Evolutionary conservation across 2,113 vertebrate genomes (phyloP).

Genomic region (Setophaga petechia): DNA sequence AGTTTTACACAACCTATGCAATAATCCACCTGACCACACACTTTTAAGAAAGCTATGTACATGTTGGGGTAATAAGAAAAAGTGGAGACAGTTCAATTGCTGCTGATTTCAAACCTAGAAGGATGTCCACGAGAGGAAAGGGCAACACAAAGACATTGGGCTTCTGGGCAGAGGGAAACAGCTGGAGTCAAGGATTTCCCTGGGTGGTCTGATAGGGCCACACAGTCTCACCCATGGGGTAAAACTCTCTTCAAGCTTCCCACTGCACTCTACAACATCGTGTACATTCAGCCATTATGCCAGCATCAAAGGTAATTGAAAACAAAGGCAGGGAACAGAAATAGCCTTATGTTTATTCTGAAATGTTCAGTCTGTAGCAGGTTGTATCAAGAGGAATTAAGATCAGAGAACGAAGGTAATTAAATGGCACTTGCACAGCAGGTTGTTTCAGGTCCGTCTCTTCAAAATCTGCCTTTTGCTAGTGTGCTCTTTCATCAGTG

Average conservation of each 20-base stretch:
- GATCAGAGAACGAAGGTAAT: neutral
- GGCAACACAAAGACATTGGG: neutral
- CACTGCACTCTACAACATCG: neutral
- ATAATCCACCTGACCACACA: neutral
- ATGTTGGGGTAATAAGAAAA: neutral
- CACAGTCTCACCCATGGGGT: accelerated
- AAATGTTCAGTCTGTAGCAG: neutral
- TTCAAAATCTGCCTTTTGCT: neutral
- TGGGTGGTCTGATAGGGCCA: neutral
- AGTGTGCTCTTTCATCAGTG: neutral
- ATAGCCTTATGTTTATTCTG: neutral
- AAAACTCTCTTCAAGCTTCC: neutral
- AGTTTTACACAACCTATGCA: neutral
- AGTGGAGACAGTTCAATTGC: neutral
- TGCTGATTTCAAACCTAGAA: neutral
- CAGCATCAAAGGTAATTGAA: neutral
- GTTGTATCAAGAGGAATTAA: neutral
- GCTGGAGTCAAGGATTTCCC: neutral
- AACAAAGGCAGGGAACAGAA: neutral
- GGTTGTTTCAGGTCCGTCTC: neutral
- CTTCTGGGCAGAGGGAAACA: neutral
- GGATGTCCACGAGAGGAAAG: neutral
- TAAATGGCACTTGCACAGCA: neutral
- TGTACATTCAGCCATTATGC: neutral
- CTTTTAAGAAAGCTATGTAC: neutral